Evolutionary conservation across 2,888 invertebrate species (phyloP), one percentile per base, ranked within the genome.

Genomic region (Diaprepes abbreviatus): DNA sequence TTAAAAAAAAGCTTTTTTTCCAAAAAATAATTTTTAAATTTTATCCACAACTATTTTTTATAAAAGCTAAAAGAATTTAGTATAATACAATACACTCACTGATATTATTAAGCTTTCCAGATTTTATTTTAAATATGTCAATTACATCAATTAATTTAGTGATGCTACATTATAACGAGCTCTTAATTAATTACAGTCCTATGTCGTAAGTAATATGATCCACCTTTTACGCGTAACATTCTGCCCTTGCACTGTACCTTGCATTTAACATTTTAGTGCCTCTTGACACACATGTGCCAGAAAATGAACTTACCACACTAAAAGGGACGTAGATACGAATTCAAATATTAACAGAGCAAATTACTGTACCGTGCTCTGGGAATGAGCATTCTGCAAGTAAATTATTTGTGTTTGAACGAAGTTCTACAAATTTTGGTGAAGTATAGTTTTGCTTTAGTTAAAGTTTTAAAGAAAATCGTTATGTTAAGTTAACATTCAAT

Each of bases 261-360:
- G 19, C 40, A 43, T 43, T 17, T 9, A 17, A 43, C 19, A 19
- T 43, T 43, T 43, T 19, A 19, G 14, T 43, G 14, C 19, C 40
- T 43, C 40, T 43, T 43, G 40, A 43, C 19, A 43, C 40, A 43
- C 19, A 19, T 43, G 40, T 19, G 40, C 40, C 40, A 14, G 19
- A 43, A 14, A 19, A 19, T 19, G 7, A 43, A 19, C 40, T 19
- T 9, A 7, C 17, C 19, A 19, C 40, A 19, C 17, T 10, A 19
- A 17, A 43, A 43, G 9, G 10, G 17, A 19, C 17, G 40, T 36
- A 36, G 12, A 12, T 36, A 12, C 36, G 12, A 36, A 36, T 36
- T 36, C 36, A 36, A 36, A 36, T 36, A 36, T 36, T 36, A 36
- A 36, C 36, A 36, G 36, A 36, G 36, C 36, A 12, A 36, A 36